Conservation (phyloP, 2,113 vertebrate genomes). For the Boulengeromyrus knoepffleri region DNA sequence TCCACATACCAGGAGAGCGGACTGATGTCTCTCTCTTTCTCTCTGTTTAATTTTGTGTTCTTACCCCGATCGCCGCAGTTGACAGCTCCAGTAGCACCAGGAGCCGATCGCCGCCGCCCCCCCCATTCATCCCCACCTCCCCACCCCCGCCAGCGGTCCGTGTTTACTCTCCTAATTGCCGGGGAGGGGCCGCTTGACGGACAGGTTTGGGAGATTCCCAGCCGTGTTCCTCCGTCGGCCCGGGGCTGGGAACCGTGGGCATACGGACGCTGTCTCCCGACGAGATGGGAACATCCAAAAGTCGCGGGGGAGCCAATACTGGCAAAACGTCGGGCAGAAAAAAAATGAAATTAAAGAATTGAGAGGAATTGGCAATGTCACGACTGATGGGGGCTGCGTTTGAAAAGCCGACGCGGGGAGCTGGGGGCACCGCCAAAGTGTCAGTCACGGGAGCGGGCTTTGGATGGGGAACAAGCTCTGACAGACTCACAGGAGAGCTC, state of each 20-base stretch:
- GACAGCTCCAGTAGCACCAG: conserved; percentile 72
- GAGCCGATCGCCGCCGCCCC: conserved; percentile 49
- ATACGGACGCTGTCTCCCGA: conserved; percentile 57
- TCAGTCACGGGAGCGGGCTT: conserved; percentile 69
- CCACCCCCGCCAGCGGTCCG: conserved; percentile 62
- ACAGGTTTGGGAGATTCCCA: conserved; percentile 65
- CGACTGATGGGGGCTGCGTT: conserved; percentile 52
- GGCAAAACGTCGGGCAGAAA: conserved; percentile 51
- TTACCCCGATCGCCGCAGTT: conserved; percentile 38
- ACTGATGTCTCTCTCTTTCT: conserved; percentile 29
- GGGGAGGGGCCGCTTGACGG: conserved; percentile 85
- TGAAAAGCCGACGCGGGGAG: conserved; percentile 59
- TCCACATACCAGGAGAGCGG: conserved; percentile 16
- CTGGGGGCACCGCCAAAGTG: conserved; percentile 61
- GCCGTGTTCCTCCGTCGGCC: conserved; percentile 42
- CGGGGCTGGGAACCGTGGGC: conserved; percentile 55
- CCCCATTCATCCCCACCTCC: conserved; percentile 61
- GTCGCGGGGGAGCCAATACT: conserved; percentile 59
- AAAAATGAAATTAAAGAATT: conserved; percentile 71
- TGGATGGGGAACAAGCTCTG: conserved; percentile 56
- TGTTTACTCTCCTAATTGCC: conserved; percentile 99
- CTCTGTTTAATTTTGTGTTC: conserved; percentile 34
- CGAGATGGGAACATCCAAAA: conserved; percentile 61
- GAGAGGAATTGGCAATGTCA: conserved; percentile 62
- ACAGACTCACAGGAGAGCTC: conserved; percentile 38